These are phyloP conservation scores for Anguilla japonica DNA, from an alignment of 2,113 vertebrate genomes.

Conservation along the genomic window DNA sequence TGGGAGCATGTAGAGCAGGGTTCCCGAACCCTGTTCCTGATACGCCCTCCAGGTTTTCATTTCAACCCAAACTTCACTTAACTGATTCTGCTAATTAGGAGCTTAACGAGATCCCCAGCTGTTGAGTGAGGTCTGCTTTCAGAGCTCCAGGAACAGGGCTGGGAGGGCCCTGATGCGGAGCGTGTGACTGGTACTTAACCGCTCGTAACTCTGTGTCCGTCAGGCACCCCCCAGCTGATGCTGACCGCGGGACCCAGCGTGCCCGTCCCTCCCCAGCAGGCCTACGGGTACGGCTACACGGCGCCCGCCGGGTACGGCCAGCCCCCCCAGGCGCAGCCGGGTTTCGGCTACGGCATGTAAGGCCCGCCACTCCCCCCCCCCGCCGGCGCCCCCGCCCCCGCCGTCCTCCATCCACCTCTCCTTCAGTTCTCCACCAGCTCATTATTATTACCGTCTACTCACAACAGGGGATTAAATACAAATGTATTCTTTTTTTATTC, in stretches of 20 bases:
- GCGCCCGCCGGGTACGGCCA: conserved; percentile 82
- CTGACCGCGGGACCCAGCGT: conserved; percentile 95
- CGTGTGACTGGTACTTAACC: no score
- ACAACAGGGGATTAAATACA: conserved; percentile 66
- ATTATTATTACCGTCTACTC: conserved; percentile 70
- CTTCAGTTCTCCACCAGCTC: conserved; percentile 84
- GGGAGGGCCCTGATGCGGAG: no score
- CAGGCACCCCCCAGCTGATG: conserved; percentile 97
- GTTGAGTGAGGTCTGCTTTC: no score
- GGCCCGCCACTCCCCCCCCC: conserved; percentile 48
- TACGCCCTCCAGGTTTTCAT: no score
- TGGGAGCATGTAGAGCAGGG: no score
- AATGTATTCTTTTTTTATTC: conserved; percentile 68
- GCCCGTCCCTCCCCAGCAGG: conserved; percentile 86
- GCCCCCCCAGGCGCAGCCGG: conserved; percentile 78
- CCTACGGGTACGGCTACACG: conserved; percentile 93
- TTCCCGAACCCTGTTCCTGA: no score
- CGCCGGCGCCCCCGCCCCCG: conserved; percentile 54
- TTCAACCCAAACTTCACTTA: no score
- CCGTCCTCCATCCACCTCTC: conserved; percentile 69
- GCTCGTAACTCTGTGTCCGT: conserved; percentile 17
- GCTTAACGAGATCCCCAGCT: no score
- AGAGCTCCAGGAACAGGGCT: no score
- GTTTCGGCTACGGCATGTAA: conserved; percentile 97
- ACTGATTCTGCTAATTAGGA: no score